Conservation (phyloP, 2,888 invertebrate species). For the Luffia ferchaultella region DNA sequence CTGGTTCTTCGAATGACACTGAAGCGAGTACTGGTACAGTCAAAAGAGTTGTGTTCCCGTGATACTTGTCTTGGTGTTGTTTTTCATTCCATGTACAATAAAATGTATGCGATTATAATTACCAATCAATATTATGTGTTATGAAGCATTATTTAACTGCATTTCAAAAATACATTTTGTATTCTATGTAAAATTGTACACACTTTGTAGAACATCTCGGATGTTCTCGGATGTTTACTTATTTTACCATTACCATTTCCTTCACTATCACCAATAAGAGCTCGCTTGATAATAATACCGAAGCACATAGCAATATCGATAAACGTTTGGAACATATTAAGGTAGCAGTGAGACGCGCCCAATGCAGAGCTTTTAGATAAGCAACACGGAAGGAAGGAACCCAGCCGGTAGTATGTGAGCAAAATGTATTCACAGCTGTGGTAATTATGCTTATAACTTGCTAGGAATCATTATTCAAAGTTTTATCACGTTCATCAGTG, state of each 20-base stretch:
- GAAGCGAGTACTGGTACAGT: slow-evolving; percentile 60
- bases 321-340: slow-evolving; percentile 5
- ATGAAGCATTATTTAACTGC: no score
- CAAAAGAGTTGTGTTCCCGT: slow-evolving; percentile 40
- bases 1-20: slow-evolving; percentile 66
- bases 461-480: no score
- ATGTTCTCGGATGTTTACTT: not conserved
- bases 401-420: not conserved
- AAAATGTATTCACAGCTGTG: not conserved
- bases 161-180: no score
- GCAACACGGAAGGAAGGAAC: not conserved
- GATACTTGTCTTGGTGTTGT: no score
- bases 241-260: not conserved
- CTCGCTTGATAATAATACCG: no score
- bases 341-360: not conserved
- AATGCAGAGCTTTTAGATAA: not conserved
- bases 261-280: no score
- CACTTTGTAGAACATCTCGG: no score
- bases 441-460: not conserved
- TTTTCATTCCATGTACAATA: no score
- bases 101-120: no score
- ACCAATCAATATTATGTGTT: no score
- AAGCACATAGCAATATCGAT: slow-evolving; percentile 4
- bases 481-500: no score
- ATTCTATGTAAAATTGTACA: no score